Evolutionary conservation across 2,888 invertebrate genomes (phyloP).

Genomic region (Lochmaea capreae): DNA sequence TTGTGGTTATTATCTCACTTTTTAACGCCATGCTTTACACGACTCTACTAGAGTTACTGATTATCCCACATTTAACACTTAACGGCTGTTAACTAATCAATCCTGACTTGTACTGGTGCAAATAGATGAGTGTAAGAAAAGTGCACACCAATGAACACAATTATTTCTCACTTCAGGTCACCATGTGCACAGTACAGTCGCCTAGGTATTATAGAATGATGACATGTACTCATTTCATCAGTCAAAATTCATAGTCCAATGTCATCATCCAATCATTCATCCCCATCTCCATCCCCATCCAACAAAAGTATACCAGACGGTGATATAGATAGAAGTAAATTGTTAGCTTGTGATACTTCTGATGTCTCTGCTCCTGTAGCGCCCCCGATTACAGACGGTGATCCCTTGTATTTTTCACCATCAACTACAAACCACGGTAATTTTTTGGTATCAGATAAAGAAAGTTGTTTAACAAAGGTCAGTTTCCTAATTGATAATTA

Average conservation of each 20-base stretch:
- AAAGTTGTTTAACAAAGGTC: conserved; percentile 12
- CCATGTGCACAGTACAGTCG: neutral
- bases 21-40: too few relatives aligned
- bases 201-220: conserved; percentile 8
- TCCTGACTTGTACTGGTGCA: neutral
- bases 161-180: neutral
- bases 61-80: too few relatives aligned
- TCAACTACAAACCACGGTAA: neutral
- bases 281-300: conserved; percentile 38
- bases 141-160: conserved; percentile 3
- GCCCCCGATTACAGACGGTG: conserved; percentile 8
- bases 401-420: conserved; percentile 10
- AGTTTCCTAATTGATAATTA: conserved; percentile 2
- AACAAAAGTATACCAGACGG: conserved; percentile 36
- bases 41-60: too few relatives aligned
- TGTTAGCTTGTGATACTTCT: neutral
- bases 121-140: neutral
- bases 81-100: too few relatives aligned
- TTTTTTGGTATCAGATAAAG: conserved; percentile 2
- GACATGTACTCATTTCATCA: conserved; percentile 17
- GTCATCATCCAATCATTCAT: conserved; percentile 45
- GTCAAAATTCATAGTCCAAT: conserved; percentile 45
- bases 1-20: too few relatives aligned
- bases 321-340: neutral
- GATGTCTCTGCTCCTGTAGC: neutral